phyloP scores from a whole-genome alignment of 53 echinoderm and acorn worm genomes.

The Astropecten irregularis region DNA sequence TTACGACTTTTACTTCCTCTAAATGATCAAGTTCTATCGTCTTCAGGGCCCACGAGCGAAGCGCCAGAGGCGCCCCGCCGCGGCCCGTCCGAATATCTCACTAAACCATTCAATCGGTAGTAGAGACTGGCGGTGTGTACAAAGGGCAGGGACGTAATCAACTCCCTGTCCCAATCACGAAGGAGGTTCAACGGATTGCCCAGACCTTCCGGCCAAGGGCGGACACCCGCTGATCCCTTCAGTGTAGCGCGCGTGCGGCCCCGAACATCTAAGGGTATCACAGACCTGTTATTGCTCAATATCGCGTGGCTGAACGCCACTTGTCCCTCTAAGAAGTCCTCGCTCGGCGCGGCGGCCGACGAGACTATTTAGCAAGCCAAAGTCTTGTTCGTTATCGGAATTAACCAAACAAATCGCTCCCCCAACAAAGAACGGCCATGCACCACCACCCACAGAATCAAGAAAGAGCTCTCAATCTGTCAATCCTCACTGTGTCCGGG shows the following conservation, averaged over 20 bases:
- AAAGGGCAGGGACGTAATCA: constrained; percentile 87
- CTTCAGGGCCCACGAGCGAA: constrained; percentile 54
- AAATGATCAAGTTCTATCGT: constrained; percentile 82
- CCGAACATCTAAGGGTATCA: constrained; percentile 87
- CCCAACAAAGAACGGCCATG: constrained; percentile 82
- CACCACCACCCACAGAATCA: no score
- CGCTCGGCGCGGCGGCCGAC: constrained; percentile 75
- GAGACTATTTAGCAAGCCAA: constrained; percentile 84
- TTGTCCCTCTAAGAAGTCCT: constrained; percentile 86
- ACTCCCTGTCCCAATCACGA: no score
- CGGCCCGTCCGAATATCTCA: constrained; percentile 72
- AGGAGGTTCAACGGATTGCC: constrained; percentile 78
- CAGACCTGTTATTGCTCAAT: constrained; percentile 95
- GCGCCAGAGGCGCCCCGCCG: constrained; percentile 54
- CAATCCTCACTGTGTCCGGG: constrained; percentile 91
- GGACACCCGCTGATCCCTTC: constrained; percentile 72
- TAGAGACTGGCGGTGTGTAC: constrained; percentile 88
- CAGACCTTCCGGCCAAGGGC: constrained; percentile 74
- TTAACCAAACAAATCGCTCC: constrained; percentile 73
- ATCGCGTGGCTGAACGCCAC: constrained; percentile 86
- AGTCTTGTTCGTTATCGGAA: constrained; percentile 96
- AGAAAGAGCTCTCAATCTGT: constrained; percentile 88
- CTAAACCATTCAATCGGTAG: no score
- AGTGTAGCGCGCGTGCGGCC: constrained; percentile 91
- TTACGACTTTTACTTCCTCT: constrained; percentile 78